Conservation (phyloP, 2,888 invertebrate species). For the Andrena praecox region DNA sequence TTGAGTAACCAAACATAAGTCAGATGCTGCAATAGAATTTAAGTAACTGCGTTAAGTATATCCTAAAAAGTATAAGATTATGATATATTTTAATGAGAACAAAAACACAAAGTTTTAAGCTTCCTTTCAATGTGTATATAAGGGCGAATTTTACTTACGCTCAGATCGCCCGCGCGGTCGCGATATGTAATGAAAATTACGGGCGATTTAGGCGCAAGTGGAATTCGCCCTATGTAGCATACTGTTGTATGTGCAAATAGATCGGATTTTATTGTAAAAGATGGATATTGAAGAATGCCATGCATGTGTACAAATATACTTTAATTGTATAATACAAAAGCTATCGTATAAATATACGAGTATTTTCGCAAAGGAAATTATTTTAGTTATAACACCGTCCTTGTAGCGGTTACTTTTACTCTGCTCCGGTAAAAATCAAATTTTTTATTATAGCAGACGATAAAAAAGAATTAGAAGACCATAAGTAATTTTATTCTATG, state of each 20-base stretch:
- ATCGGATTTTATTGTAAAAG: conserved; percentile 3
- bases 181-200: too few species aligned
- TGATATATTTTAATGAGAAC: conserved; percentile 13
- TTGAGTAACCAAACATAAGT: conserved; percentile 3
- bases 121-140: conserved; percentile 13
- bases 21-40: conserved; percentile 14
- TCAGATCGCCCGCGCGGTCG: too few species aligned
- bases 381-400: conserved; percentile 23
- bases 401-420: not conserved
- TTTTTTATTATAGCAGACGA: not conserved
- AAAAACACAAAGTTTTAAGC: not conserved
- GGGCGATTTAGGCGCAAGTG: too few species aligned
- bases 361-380: conserved; percentile 54
- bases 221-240: not conserved
- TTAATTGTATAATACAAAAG: conserved; percentile 13
- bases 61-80: not conserved
- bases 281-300: not conserved
- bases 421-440: not conserved
- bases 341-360: conserved; percentile 31
- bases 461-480: not conserved
- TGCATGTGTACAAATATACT: conserved; percentile 32
- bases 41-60: not conserved
- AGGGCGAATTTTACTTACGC: not conserved
- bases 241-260: conserved; percentile 5
- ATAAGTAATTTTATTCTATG: too few species aligned